Base-by-base conservation (phyloP, 1,140 invertebrate genomes). In the Zaprionus tsacasi region DNA sequence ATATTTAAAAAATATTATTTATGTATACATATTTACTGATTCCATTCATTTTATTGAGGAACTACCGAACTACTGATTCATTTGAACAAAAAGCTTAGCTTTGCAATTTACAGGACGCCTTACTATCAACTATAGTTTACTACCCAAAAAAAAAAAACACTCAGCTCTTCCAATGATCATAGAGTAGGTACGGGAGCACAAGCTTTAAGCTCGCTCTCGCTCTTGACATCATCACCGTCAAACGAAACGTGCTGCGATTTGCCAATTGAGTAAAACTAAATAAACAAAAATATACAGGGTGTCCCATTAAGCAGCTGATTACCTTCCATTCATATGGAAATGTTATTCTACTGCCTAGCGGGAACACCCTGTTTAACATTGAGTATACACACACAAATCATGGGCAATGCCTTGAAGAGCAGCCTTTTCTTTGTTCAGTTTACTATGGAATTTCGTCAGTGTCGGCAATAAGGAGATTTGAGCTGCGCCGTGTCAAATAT, bases 391-490 rank as follows among this genome's bases (percentile, higher is more conserved):
- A 21, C 21, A 21, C 13, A 35, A 6, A 25, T 21, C 7, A 40
- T 1, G 30, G n/a, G n/a, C 13, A 6, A 27, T 1, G 4, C 11
- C 7, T 33, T 33, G 30, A 0, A 6, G 30, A n/a, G n/a, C n/a
- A n/a, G n/a, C n/a, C n/a, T n/a, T 35, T 3, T 35, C 7, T 54
- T 36, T 55, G 27, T 56, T 73, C 11, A 73, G 70, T 73, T 38
- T n/a, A 12, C 8, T 1, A n/a, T 7, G 11, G 15, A 40, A 74
- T 52, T 50, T 52, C 40, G 33, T 3, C 13, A 12, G 10, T 13
- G 17, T 35, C 52, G 36, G 50, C 38, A 7, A 40, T 25, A 3
- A 21, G 8, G 12, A n/a, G n/a, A 12, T 45, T 93, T 45, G 93
- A 93, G 1, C 72, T 93, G 12, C 91, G 93, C n/a, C n/a, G n/a